Evolutionary conservation across 1,140 invertebrate genomes (phyloP), one percentile per base, ranked within the genome.

Genomic region (Drosophila setifemur): DNA sequence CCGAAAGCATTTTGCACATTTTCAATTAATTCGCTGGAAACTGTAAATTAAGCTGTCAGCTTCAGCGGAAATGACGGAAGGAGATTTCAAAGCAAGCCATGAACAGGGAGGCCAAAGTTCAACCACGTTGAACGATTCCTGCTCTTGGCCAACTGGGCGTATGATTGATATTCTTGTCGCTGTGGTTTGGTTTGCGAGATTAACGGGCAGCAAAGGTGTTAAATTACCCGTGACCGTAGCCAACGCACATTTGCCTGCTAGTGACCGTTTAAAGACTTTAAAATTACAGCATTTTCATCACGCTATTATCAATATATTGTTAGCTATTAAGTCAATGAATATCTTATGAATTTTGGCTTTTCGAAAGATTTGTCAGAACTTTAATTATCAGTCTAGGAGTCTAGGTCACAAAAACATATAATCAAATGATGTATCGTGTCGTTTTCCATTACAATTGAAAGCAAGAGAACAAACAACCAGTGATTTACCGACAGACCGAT

Each of bases 41-140:
- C 64, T 57, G 66, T 58, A 71, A 85, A 85, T 74, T 73, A 68
- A 57, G 63, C 79, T 85, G 79, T 71, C 73, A 73, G 43, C 57
- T n/a, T 52, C 43, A 53, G 52, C 23, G 40, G 23, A 63, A 63
- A 64, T 28, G 23, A 18, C 8, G 16, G 14, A 18, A 37, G 35
- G 16, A n/a, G 31, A 14, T 9, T 7, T 9, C 19, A 12, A 16
- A 63, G 31, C 26, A 12, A 14, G 35, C 33, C 28, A 31, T 28
- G 21, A 28, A 18, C 54, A 16, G 33, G 18, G 44, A 48, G 42
- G 55, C 52, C 45, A 52, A 53, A 69, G 57, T 23, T 64, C 60
- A 64, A 58, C 61, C 61, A 64, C 16, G 57, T 64, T 49, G 42
- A 64, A 49, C 58, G 33, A 49, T 49, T 64, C 44, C 48, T 37